Base-by-base conservation (phyloP, 1,140 invertebrate species). In the Drosophila sp. region DNA sequence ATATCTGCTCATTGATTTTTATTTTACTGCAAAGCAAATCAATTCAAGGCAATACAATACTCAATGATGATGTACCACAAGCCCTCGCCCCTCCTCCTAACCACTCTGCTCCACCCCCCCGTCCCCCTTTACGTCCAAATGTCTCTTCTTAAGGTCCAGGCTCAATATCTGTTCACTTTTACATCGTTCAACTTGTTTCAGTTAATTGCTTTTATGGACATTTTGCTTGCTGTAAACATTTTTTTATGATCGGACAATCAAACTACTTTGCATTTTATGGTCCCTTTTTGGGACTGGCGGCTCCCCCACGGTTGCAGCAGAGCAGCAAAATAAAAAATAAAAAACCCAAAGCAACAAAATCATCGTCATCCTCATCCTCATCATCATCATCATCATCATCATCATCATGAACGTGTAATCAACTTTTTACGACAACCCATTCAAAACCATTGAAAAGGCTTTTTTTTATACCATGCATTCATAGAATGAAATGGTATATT, bases 181-280 rank as follows among this genome's bases (percentile, higher is more conserved):
- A 67, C 63, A 33, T 38, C 55, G 35, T 44, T 65, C 29, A 65
- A 60, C 38, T 70, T 74, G 62, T 80, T 85, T 76, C 57, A 60
- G 40, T 66, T 87, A 86, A 86, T 86, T 86, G 82, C 70, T 70
- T 87, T 87, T 79, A 86, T 82, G 79, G 70, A 74, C 81, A 70
- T 72, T 84, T 71, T 80, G 72, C 60, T 64, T 66, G 75, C 75
- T 66, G 66, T 86, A 66, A 86, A 86, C 71, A 40, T 83, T 84
- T 60, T 62, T 84, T 85, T 76, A 86, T 83, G 82, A 58, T 50
- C 83, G 56, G 60, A 82, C 83, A 82, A 86, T 87, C 83, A 83
- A 82, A 83, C 66, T 79, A 81, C 83, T 86, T 82, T 87, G 82
- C 82, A 81, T 86, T 85, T 85, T 85, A 85, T 87, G 66, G 62